A percentile compares a stretch with the other conserved stretches of the same genome.
Evolutionary conservation across 2,797 vertebrate genomes (phyloP).

Genomic region (Graptemys geographica): DNA sequence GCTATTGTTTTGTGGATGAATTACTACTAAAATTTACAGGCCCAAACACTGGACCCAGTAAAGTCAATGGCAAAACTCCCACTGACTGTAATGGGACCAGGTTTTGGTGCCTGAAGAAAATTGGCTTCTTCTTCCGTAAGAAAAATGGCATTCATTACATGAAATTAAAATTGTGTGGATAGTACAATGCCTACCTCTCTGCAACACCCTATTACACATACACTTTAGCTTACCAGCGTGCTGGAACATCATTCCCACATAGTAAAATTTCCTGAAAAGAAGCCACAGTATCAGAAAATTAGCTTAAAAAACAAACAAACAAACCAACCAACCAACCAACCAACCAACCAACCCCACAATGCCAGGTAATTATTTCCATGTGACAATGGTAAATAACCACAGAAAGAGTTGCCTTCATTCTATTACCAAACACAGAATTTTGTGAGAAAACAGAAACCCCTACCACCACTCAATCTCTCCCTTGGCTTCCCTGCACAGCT

Average conservation of each 20-base stretch:
- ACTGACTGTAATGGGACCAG: neutral
- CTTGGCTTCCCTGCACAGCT: no score
- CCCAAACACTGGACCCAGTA: neutral
- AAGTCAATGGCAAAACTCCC: neutral
- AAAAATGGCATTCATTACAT: neutral
- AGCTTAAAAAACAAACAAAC: neutral
- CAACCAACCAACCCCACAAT: neutral
- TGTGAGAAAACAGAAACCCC: neutral
- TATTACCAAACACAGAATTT: neutral
- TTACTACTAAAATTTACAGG: neutral
- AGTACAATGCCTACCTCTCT: neutral
- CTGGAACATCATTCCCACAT: neutral
- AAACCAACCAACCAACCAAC: neutral
- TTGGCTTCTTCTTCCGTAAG: neutral
- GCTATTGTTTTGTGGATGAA: slow-evolving; percentile 9
- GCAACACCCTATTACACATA: neutral
- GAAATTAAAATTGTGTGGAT: slow-evolving; percentile 9
- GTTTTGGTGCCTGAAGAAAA: neutral
- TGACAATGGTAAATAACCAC: neutral
- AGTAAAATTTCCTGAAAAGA: neutral
- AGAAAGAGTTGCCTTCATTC: neutral
- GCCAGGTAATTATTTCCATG: neutral
- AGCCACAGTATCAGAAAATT: neutral
- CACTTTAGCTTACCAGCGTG: neutral
- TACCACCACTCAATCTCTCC: neutral